phyloP scores from a whole-genome alignment of 2,797 vertebrate species.

The Hyperoplus lanceolatus region DNA sequence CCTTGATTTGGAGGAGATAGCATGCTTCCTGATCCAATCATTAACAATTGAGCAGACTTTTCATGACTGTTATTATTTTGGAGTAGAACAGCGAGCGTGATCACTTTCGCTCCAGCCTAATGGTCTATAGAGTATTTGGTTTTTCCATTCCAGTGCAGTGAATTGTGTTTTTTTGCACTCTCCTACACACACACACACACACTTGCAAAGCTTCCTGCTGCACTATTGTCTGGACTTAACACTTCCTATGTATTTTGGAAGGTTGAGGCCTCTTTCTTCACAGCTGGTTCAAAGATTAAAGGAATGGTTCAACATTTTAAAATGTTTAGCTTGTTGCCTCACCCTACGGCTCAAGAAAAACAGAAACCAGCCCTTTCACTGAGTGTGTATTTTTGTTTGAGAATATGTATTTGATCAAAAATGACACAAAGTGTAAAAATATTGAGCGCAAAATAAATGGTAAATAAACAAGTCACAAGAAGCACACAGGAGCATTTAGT shows the following conservation, averaged over 20 bases:
- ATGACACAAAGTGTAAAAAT: no score
- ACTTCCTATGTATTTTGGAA: constrained; percentile 44
- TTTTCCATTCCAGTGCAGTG: constrained; percentile 24
- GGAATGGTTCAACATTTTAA: no score
- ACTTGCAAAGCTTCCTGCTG: constrained; percentile 37
- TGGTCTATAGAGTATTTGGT: not conserved
- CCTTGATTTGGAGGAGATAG: constrained; percentile 45
- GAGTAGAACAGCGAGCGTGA: constrained; percentile 19
- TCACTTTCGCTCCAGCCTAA: constrained; percentile 31
- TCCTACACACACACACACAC: constrained; percentile 6
- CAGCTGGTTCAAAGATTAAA: constrained; percentile 62
- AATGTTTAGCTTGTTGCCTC: no score
- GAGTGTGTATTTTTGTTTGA: no score
- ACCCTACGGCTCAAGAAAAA: no score
- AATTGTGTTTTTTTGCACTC: not conserved
- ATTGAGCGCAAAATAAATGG: no score
- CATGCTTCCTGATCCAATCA: constrained; percentile 60
- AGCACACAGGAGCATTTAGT: no score
- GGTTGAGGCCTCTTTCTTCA: constrained; percentile 59
- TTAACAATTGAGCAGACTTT: constrained; percentile 44
- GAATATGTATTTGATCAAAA: no score
- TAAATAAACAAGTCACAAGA: no score
- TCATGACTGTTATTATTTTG: constrained; percentile 50
- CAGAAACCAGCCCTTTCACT: no score
- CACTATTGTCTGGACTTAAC: constrained; percentile 51